Conservation (phyloP, 2,113 vertebrate genomes). For the Gadus macrocephalus region DNA sequence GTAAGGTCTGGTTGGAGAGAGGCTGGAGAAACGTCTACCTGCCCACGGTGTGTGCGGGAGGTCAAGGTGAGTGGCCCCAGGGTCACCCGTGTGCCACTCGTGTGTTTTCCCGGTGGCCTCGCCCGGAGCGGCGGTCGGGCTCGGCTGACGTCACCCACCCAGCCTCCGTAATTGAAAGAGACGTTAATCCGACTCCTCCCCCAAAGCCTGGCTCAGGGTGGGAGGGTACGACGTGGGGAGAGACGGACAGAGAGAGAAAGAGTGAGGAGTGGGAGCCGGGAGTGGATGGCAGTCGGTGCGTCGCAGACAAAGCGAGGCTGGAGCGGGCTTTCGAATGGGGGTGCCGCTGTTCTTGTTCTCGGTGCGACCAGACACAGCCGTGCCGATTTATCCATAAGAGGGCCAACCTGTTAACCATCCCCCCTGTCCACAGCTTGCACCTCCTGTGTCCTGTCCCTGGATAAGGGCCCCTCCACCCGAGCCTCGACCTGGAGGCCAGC, state of each 20-base stretch:
- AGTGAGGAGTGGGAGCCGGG: constrained; percentile 20
- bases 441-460: constrained; percentile 8
- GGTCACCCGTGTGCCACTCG: not conserved
- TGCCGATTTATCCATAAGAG: constrained; percentile 11
- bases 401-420: constrained; percentile 8
- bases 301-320: constrained; percentile 14
- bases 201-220: constrained; percentile 61
- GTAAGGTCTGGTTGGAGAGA: constrained; percentile 4
- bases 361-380: constrained; percentile 6
- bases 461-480: constrained; percentile 16
- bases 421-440: not conserved
- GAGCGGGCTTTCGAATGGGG: constrained; percentile 18
- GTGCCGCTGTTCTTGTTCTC: constrained; percentile 3
- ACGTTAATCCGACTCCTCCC: constrained; percentile 71
- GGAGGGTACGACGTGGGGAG: constrained; percentile 15
- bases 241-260: constrained; percentile 25
- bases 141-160: constrained; percentile 64
- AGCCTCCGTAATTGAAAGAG: constrained; percentile 71
- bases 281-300: constrained; percentile 38
- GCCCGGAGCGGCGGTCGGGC: constrained; percentile 43
- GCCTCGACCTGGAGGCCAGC: constrained; percentile 66
- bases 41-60: not conserved
- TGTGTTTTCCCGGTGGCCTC: not conserved
- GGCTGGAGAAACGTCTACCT: constrained; percentile 2
- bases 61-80: not conserved